Evolutionary conservation across 2,888 invertebrate genomes (phyloP), one percentile per base, ranked within the genome.

Genomic region (Volucella inanis): DNA sequence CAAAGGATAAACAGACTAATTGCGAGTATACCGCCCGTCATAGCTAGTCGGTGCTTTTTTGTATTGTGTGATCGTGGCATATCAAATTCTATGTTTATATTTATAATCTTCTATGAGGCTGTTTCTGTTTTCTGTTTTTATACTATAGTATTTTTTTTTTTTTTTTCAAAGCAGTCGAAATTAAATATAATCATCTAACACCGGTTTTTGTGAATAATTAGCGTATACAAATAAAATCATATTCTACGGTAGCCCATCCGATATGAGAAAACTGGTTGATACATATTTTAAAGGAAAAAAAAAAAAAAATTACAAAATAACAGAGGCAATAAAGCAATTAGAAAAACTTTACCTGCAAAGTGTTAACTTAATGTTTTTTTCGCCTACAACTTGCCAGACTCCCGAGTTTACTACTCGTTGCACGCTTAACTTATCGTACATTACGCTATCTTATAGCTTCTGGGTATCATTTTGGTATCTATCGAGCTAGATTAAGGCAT

Each of bases 11-110:
- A 85, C 71, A 90, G 80, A 74, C 88, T 88, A 85, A 90, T 85
- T 87, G 89, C 89, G 87, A 89, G 85, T 86, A 90, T 77, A 71
- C 89, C 89, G 61, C 85, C 87, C 89, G 90, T 89, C 91, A 92
- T 91, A 62, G 89, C 91, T 78, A 90, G 88, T 87, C 91, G 90
- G 78, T 89, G 90, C 87, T 89, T 90, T 83, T 89, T 89, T 87
- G 89, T 89, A 87, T 90, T 90, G 89, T 91, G 90, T 84, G 90
- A 89, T 74, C 89, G 90, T 88, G 91, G 89, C 92, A 91, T 92
- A 89, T 89, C 68, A 82, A 74, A 82, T 77, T 86, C 76, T 59
- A 81, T 85, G 72, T 86, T 86, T 86, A 86, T 86, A 86, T 82
- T 86, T 86, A 77, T 82, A 81, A 86, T 70, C 75, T 74, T 72